These are phyloP conservation scores for Sminthopsis crassicaudata DNA, from an alignment of 2,113 vertebrate genomes.

Conservation along the genomic window DNA sequence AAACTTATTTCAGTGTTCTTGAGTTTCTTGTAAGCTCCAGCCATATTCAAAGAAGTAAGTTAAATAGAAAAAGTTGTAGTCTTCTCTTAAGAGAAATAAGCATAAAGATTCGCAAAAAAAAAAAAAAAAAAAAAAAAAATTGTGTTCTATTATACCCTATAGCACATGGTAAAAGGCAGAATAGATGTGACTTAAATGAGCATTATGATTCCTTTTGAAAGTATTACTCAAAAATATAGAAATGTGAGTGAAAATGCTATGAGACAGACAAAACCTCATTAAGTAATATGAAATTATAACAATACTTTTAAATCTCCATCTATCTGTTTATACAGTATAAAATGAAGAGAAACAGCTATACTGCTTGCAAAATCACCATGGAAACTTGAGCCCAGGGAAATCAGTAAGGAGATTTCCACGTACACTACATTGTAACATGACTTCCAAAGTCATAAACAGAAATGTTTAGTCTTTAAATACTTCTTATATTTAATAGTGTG, in stretches of 20 bases:
- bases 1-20: background rate
- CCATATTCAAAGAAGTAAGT: background rate
- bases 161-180: constrained; percentile 13
- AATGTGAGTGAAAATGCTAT: constrained; percentile 39
- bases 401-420: constrained; percentile 43
- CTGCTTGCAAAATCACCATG: constrained; percentile 65
- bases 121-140: constrained; percentile 17
- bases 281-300: constrained; percentile 53
- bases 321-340: constrained; percentile 42
- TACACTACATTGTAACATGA: background rate
- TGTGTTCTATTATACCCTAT: background rate
- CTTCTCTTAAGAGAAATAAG: constrained; percentile 34
- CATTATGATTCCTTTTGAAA: constrained; percentile 24
- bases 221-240: background rate
- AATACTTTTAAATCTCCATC: constrained; percentile 47
- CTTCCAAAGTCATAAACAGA: constrained; percentile 8
- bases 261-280: constrained; percentile 13
- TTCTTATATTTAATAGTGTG: background rate
- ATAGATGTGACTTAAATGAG: constrained; percentile 34
- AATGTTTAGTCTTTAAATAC: background rate
- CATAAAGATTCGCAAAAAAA: background rate
- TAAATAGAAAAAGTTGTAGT: constrained; percentile 27
- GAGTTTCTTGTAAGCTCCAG: background rate
- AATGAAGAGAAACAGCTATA: constrained; percentile 2
- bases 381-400: constrained; percentile 59